These are phyloP conservation scores for Heliconius ismenius DNA, from an alignment of 2,888 invertebrate species.

Conservation along the genomic window DNA sequence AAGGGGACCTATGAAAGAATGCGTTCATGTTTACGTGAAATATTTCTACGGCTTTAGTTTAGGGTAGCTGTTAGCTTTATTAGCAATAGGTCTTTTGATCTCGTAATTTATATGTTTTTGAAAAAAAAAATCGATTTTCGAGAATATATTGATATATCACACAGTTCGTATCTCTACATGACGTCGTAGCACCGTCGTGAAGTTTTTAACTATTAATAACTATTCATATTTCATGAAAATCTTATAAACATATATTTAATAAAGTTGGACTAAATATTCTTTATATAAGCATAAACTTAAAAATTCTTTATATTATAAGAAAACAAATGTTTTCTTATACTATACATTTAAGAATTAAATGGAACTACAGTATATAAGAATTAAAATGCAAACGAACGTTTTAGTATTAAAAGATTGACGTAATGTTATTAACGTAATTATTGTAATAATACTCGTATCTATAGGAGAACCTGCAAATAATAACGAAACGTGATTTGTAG, in stretches of 20 bases:
- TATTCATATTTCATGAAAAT: background rate
- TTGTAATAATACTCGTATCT: too few relatives aligned
- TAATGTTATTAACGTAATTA: too few relatives aligned
- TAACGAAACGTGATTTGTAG: too few relatives aligned
- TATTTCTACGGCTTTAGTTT: conserved; percentile 60
- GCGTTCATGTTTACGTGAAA: conserved; percentile 65
- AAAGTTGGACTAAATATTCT: too few relatives aligned
- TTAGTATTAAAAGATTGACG: too few relatives aligned
- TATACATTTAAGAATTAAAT: too few relatives aligned
- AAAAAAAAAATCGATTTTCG: background rate
- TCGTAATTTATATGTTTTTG: background rate
- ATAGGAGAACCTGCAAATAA: too few relatives aligned
- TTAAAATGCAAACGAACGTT: too few relatives aligned
- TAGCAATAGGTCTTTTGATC: conserved; percentile 7
- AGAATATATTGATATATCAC: background rate
- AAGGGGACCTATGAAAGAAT: conserved; percentile 57
- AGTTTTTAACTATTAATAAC: background rate
- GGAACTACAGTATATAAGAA: too few relatives aligned
- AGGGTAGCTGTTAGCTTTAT: conserved; percentile 41
- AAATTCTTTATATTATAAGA: too few relatives aligned
- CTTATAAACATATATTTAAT: background rate
- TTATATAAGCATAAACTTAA: too few relatives aligned
- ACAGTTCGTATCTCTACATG: background rate
- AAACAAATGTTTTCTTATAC: too few relatives aligned
- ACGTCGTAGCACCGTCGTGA: background rate